Evolutionary conservation across 2,888 invertebrate species (phyloP).

Genomic region (Cephus pulcher): DNA sequence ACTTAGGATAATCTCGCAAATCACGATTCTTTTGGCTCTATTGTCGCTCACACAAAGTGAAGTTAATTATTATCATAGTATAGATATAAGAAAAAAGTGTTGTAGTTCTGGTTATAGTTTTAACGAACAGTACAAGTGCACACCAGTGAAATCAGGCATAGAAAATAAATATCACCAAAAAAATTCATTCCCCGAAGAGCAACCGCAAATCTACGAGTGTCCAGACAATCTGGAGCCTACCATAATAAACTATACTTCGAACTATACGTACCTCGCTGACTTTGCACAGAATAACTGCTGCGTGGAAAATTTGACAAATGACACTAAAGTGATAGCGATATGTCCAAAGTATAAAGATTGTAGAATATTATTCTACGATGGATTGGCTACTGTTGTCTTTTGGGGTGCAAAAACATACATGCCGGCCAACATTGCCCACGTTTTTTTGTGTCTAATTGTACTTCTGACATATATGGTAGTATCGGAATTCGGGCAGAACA

Average conservation of each 20-base stretch:
- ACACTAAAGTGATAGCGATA: slow-evolving; percentile 36
- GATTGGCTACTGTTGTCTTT: slow-evolving; percentile 38
- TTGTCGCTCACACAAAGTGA: not conserved
- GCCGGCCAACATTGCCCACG: slow-evolving; percentile 48
- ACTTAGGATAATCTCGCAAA: not conserved
- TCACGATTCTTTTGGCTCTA: not conserved
- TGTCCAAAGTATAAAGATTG: slow-evolving; percentile 29
- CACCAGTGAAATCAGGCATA: not conserved
- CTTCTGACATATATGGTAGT: slow-evolving; percentile 45
- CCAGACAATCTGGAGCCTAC: not conserved
- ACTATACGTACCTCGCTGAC: slow-evolving; percentile 4
- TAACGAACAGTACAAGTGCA: slow-evolving; percentile 32
- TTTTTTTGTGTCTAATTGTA: slow-evolving; percentile 44
- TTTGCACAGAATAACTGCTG: slow-evolving; percentile 24
- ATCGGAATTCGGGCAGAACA: slow-evolving; percentile 40
- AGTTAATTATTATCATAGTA: not conserved
- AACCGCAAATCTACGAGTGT: not conserved
- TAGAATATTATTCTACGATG: slow-evolving; percentile 19
- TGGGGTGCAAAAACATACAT: slow-evolving; percentile 53
- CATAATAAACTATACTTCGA: not conserved
- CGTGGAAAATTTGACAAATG: slow-evolving; percentile 36
- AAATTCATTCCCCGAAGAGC: not conserved
- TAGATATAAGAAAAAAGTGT: slow-evolving; percentile 35
- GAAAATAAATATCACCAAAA: not conserved
- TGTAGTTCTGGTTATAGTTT: slow-evolving; percentile 34